Percentiles rank a stretch among this genome's conserved stretches.
phyloP scores from a whole-genome alignment of 2,888 invertebrate species.

The Eugnorisma glareosa region DNA sequence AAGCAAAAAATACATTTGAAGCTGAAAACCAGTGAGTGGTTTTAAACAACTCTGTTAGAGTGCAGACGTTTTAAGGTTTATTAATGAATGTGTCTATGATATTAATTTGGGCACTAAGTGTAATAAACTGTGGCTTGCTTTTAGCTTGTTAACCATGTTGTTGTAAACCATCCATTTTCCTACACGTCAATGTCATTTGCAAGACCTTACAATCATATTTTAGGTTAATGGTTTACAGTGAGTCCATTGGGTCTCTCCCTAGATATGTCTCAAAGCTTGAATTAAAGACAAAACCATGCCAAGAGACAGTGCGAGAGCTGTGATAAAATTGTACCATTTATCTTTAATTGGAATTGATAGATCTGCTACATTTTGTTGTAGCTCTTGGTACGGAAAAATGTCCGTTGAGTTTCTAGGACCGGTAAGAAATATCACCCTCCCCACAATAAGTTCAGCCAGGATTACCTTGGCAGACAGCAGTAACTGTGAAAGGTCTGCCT shows the following conservation, averaged over 20 bases:
- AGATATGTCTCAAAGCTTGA: neutral
- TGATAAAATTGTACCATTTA: too few species aligned
- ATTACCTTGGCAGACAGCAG: neutral
- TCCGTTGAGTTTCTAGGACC: neutral
- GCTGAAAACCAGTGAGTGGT: neutral
- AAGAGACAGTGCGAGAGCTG: neutral
- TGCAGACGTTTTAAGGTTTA: conserved; percentile 13
- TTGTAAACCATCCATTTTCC: neutral
- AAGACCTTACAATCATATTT: neutral
- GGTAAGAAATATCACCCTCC: neutral
- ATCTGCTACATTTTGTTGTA: neutral
- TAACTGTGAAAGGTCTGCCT: neutral
- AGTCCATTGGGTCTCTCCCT: neutral
- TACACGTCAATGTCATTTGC: neutral
- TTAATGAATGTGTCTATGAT: neutral
- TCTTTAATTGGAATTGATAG: neutral
- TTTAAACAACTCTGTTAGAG: neutral
- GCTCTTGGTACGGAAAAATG: neutral
- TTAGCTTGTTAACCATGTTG: neutral
- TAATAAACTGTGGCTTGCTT: neutral
- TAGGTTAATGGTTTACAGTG: neutral
- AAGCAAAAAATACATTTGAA: neutral
- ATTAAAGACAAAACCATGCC: neutral
- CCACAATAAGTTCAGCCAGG: neutral
- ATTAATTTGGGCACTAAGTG: conserved; percentile 2